Evolutionary conservation across 2,888 invertebrate species (phyloP), one percentile per base, ranked within the genome.

Genomic region (Drosophila melanosoma): DNA sequence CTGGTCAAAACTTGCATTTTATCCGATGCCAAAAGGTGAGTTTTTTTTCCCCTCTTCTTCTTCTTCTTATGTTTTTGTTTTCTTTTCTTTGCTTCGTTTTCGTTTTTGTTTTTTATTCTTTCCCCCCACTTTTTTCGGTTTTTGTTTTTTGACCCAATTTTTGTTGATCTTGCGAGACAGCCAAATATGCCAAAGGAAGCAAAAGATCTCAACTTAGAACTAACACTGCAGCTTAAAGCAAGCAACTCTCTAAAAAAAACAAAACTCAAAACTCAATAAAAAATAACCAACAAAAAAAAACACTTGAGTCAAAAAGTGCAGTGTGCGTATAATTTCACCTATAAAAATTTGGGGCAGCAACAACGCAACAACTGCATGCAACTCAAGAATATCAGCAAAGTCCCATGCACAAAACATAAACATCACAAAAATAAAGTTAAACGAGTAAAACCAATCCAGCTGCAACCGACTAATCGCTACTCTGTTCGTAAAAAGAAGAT

Each of bases 1-100:
- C 87, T 92, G 91, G 87, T 80, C 87, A 91, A 92, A 90, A 91
- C 78, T 77, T 81, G 87, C 82, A 89, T 90, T 76, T 83, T 91
- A 81, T 83, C 83, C 74, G 87, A 90, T 82, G 89, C 82, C 81
- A 87, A 90, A 90, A 92, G 91, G 91, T 91, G 82, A 77, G 91
- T 90, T 69, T 67, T 68, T 17, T 53, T 45, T 53, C 11, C 11
- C 20, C 12, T 20, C 42, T 12, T 45, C 45, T 45, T 15, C 15
- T 15, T 45, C 45, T 40, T n/a, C n/a, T 62, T 38, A 8, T 15
- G 74, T 90, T 90, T 57, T 62, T 58, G 23, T 33, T 38, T 23
- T 62, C 23, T 62, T 20, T 32, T 15, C 20, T 29, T 40, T 26
- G 49, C 11, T 33, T 58, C 10, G 26, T 35, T 45, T 56, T 63